phyloP scores from a whole-genome alignment of 1,140 invertebrate species.

The Monochamus saltuarius region DNA sequence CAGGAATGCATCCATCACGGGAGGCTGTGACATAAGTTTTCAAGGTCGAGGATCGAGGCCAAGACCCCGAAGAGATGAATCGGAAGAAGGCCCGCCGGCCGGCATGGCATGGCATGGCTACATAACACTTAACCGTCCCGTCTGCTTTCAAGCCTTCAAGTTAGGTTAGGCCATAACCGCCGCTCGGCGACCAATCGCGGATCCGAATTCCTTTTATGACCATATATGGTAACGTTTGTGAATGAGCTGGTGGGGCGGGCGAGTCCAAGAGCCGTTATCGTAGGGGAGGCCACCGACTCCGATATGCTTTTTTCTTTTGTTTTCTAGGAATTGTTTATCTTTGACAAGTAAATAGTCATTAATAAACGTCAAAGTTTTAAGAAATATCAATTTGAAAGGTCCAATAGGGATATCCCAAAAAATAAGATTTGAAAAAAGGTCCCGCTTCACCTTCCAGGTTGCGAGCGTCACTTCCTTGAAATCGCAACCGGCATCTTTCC shows the following conservation, averaged over 20 bases:
- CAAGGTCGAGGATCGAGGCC: constrained; percentile 18
- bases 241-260: constrained; percentile 53
- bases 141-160: constrained; percentile 13
- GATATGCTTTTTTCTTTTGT: constrained; percentile 17
- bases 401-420: not conserved
- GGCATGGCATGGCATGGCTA: not conserved
- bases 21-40: constrained; percentile 14
- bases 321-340: constrained; percentile 13
- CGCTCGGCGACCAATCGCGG: constrained; percentile 60
- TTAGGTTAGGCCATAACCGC: constrained; percentile 25
- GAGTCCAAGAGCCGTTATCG: constrained; percentile 31
- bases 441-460: constrained; percentile 25
- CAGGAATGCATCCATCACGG: constrained; percentile 2
- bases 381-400: not conserved
- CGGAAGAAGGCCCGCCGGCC: constrained; percentile 14
- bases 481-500: constrained; percentile 42
- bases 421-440: constrained; percentile 39
- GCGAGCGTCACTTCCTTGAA: constrained; percentile 34
- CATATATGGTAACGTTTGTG: constrained; percentile 74
- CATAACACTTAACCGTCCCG: not conserved
- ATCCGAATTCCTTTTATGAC: constrained; percentile 67
- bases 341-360: constrained; percentile 14
- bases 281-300: constrained; percentile 34
- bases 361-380: constrained; percentile 22
- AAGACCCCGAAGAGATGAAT: constrained; percentile 1